Base-by-base conservation (phyloP, 2,797 vertebrate genomes). In the Fistularia commersonii region DNA sequence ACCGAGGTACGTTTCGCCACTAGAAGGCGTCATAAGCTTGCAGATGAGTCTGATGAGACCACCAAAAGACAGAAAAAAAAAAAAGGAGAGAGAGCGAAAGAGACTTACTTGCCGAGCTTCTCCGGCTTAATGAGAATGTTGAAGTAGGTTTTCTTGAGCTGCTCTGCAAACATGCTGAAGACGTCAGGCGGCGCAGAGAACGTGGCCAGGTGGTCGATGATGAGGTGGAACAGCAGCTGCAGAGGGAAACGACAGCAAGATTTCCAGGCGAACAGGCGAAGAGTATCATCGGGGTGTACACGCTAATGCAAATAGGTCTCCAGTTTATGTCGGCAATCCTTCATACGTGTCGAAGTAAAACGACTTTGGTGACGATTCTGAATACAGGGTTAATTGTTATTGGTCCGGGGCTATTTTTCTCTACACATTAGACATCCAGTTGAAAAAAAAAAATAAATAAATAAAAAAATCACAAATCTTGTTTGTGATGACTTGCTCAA, bases 121-220 rank as follows among this genome's bases (percentile, higher is more conserved):
- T 94, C 93, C 0, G 95, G 94, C 59, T 95, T 96, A 76, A 98
- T 98, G 72, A 98, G 93, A 84, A 95, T 92, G 83, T 99, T 99
- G 83, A 93, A 99, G 80, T 97, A 99, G 0, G 93, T 93, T 78
- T 98, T 99, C 83, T 98, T 98, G 64, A 99, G 83, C 79, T 98
- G 96, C 64, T 98, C 95, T 0, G 88, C 79, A 57, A 96, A 97
- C 95, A 98, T 97, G 69, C 87, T 88, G 84, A 96, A 97, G 59
- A 98, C 95, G 1, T 93, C 93, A 13, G 93, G 79, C 39, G 93
- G 90, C 44, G 93, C 89, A 32, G 75, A 89, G 88, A 99, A 97
- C 72, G 93, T 89, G 0, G 94, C 89, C 76, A 99, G 84, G 83
- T 94, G 88, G 87, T 98, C 93, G 11, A 97, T 88, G 74, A 98